Base-by-base conservation (phyloP, 2,888 invertebrate genomes). In the Arge pagana region DNA sequence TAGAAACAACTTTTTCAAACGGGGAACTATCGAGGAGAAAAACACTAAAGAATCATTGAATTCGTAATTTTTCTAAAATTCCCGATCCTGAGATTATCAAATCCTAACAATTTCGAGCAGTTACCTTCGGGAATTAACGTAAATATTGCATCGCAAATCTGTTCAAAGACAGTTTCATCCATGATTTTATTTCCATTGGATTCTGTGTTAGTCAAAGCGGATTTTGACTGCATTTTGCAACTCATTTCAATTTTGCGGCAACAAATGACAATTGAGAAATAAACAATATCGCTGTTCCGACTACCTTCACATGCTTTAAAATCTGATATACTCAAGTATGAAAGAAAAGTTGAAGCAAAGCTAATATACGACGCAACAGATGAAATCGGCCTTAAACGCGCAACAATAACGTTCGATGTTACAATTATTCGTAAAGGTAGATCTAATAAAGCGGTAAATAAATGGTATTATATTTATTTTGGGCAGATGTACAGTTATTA, bases 401-500 rank as follows among this genome's bases (percentile, higher is more conserved):
- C 28, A 26, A 26, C 28, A 10, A n/a, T n/a, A 3, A 26, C 3
- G 11, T 10, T 5, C 15, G n/a, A 4, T 33, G 33, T 5, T 13
- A 33, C 11, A 3, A 2, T 26, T 2, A 3, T 26, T 26, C 4
- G n/a, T 10, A 33, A 35, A 24, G 8, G 28, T 24, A 8, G 10
- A 24, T 24, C 40, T 6, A 13, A 33, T n/a, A n/a, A 11, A 18
- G 7, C 41, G 36, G 30, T 39, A 30, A 16, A 16, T 54, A 37
- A 48, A 40, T 42, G 40, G 48, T 51, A 54, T 50, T 52, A 53
- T 26, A 48, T 42, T 71, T 70, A 70, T 68, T 68, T 68, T 64
- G 57, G 58, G 48, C 62, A 53, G 61, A 56, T 61, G 58, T 59
- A 62, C 59, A 60, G 56, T 70, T 66, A 72, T 56, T 71, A 70